phyloP scores from a whole-genome alignment of 2,113 vertebrate genomes.

The Antigone vipio region DNA sequence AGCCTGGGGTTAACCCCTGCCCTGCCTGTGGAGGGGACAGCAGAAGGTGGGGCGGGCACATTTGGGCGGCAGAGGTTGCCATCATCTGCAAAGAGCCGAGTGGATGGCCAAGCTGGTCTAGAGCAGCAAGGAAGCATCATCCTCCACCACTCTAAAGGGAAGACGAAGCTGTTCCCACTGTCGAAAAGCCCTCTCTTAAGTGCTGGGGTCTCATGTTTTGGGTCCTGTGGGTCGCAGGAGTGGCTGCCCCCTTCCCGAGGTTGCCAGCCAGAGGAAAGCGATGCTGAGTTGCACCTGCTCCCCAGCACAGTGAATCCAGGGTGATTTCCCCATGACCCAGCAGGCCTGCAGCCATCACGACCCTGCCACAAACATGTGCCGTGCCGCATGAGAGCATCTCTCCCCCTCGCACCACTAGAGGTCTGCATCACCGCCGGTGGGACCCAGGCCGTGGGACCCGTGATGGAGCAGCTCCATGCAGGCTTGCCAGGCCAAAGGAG shows the following conservation, averaged over 20 bases:
- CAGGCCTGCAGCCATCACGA: accelerated
- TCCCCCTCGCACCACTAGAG: not conserved
- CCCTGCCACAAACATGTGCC: accelerated
- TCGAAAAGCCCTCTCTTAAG: not conserved
- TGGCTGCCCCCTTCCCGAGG: accelerated
- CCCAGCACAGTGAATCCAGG: not conserved
- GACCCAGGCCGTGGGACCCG: accelerated
- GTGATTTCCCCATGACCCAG: accelerated
- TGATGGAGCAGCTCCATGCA: not conserved
- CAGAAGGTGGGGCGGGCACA: not conserved
- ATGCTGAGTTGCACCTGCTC: not conserved
- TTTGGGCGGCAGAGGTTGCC: not conserved
- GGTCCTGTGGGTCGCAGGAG: accelerated
- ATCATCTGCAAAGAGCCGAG: not conserved
- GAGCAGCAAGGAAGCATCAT: not conserved
- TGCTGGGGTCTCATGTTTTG: not conserved
- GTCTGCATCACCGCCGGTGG: not conserved
- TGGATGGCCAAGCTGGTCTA: not conserved
- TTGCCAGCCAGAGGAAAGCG: not conserved
- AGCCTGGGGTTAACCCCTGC: not conserved
- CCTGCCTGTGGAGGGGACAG: not conserved
- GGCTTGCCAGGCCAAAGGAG: not conserved
- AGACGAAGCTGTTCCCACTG: not conserved
- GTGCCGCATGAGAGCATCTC: accelerated
- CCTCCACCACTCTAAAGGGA: not conserved